Percentiles rank a stretch among this genome's conserved stretches.
These are phyloP conservation scores for Progne subis DNA, from an alignment of 2,113 vertebrate genomes.

Conservation along the genomic window DNA sequence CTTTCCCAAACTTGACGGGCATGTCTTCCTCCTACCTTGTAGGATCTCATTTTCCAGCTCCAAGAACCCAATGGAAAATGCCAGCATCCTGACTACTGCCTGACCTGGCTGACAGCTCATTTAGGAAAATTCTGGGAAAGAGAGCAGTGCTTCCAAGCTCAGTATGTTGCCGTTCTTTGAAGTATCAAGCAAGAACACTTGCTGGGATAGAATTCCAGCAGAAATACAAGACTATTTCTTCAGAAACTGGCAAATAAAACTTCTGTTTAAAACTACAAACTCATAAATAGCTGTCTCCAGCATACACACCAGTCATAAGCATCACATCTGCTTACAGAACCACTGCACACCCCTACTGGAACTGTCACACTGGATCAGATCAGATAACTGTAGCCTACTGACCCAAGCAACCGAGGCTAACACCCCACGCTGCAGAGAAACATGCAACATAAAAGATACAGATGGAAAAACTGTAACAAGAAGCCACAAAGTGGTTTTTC, in stretches of 20 bases:
- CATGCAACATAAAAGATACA: not conserved
- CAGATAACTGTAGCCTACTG: not conserved
- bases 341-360: not conserved
- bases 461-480: not conserved
- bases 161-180: not conserved
- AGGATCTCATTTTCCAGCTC: not conserved
- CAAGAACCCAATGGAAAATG: not conserved
- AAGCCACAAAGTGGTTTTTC: not conserved
- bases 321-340: not conserved
- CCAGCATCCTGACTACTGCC: not conserved
- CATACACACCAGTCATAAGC: not conserved
- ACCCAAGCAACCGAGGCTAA: not conserved
- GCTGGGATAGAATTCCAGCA: not conserved
- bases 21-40: not conserved
- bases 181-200: not conserved
- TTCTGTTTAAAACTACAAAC: not conserved
- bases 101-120: not conserved
- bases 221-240: not conserved
- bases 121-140: conserved; percentile 12
- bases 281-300: not conserved
- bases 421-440: not conserved
- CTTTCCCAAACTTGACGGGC: not conserved
- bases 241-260: not conserved
- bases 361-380: not conserved
- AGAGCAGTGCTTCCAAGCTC: not conserved